Evolutionary conservation across 2,888 invertebrate species (phyloP).

Genomic region (Hydraecia micacea): DNA sequence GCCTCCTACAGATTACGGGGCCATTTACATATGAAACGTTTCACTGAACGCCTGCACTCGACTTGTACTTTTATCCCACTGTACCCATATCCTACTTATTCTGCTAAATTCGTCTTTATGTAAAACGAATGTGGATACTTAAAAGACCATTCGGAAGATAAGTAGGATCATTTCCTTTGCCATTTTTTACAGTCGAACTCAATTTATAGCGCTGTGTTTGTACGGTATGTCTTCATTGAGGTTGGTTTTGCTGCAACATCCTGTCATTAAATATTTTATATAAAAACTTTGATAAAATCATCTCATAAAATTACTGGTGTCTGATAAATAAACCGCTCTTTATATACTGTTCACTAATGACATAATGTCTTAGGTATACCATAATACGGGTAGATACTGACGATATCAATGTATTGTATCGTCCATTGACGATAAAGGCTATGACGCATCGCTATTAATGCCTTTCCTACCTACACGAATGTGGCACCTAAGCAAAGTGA

Average conservation of each 20-base stretch:
- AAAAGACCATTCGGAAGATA: conserved; percentile 71
- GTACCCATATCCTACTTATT: conserved; percentile 77
- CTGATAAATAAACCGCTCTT: conserved; percentile 11
- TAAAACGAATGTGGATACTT: conserved; percentile 76
- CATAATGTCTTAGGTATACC: background rate
- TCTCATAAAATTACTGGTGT: conserved; percentile 15
- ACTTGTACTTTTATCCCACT: conserved; percentile 80
- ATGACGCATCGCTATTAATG: conserved; percentile 30
- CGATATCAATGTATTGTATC: conserved; percentile 11
- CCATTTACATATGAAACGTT: conserved; percentile 89
- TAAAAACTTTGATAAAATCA: conserved; percentile 19
- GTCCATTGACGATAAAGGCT: conserved; percentile 5
- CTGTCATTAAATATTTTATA: conserved; percentile 17
- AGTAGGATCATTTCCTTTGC: conserved; percentile 69
- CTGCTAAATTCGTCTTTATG: conserved; percentile 72
- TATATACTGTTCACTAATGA: conserved; percentile 13
- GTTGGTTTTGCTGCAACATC: conserved; percentile 33
- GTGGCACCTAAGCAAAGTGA: background rate
- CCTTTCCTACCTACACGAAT: conserved; percentile 12
- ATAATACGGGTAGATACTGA: conserved; percentile 3
- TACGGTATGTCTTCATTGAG: conserved; percentile 15
- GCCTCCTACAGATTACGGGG: conserved; percentile 84
- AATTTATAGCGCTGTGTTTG: conserved; percentile 58
- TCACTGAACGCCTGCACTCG: conserved; percentile 84
- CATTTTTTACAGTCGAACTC: conserved; percentile 66